Base-by-base conservation (phyloP, 2,888 invertebrate species). In the Scaeva pyrastri region DNA sequence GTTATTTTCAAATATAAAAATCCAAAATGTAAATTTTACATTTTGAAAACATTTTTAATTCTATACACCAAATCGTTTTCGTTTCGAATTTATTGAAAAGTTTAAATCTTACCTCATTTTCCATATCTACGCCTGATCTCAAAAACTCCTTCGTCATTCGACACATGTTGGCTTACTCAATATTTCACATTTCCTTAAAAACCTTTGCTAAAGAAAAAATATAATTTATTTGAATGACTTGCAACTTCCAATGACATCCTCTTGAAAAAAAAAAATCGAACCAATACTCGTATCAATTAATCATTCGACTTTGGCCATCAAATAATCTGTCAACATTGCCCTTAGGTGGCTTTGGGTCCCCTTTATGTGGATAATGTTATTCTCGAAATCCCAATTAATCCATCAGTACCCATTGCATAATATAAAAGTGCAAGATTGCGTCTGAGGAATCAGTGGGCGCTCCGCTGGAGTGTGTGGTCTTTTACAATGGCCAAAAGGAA, bases 301-400 rank as follows among this genome's bases (percentile, higher is more conserved):
- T 86, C 85, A 86, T 77, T 48, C 56, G 19, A 7, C 16, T 48
- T 55, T 77, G 62, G 39, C 8, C 68, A 36, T 68, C 50, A 64
- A 19, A 58, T 50, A 68, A 73, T 52, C 80, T 80, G 60, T 79
- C 76, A 64, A 41, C 68, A 48, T 43, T 52, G 8, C 21, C 21
- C 48, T 48, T 26, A 36, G 10, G 31, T 2, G 1, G 0, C 12
- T 7, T 52, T 52, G 8, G n/a, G 2, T n/a, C 8, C 45, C 31
- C 52, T 48, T 4, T 14, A 6, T 10, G 12, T 52, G 5, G 4
- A 2, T 2, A 4, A 12, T 43, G 12, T n/a, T n/a, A 26, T 16
- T 36, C 21, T 31, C 50, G 12, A 79, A 43, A 84, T 66, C 79
- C 79, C 75, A 79, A 71, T 71, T 79, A 79, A 79, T 84, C 79